Evolutionary conservation across 2,888 invertebrate genomes (phyloP), one percentile per base, ranked within the genome.

Genomic region (Hesperia comma): DNA sequence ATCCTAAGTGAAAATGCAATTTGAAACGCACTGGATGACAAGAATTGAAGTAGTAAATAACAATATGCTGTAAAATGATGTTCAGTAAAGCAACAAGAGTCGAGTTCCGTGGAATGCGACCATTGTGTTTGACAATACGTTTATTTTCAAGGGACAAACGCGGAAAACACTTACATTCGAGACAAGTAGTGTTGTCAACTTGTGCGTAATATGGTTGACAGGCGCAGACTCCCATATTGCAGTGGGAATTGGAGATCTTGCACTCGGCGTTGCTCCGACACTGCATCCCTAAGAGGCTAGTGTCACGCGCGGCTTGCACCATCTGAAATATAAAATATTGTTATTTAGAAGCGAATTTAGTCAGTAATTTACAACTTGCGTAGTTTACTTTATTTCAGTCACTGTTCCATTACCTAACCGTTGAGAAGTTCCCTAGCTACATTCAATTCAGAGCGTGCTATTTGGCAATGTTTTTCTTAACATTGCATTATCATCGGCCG

Each of bases 151-250:
- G 33, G 41, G 32, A 58, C 40, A 53, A 41, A 58, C 41, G 56
- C 41, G 15, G 53, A 51, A 53, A 60, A 70, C 81, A 94, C 95
- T 96, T 93, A 98, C 97, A 97, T 93, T 96, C 96, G 77, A 97
- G 93, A 90, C 98, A 98, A 71, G 94, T 94, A 69, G 96, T 95
- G 77, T 94, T 94, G 88, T 98, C 96, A 84, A 95, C 95, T 82
- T 94, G 94, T 41, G 97, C 97, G 87, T 94, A 97, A 88, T 96
- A 97, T 40, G 97, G 96, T 84, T 95, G 95, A 87, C 98, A 98
- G 68, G 95, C 94, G 90, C 98, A 98, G 73, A 94, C 93, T 75
- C 97, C 97, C 79, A 93, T 88, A 73, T 93, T 87, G 84, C 96
- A 96, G 70, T 93, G 93, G 71, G 96, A 94, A 79, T 95, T 94